Conservation (phyloP, 2,797 vertebrate species). For the Anguilla pacifica region DNA sequence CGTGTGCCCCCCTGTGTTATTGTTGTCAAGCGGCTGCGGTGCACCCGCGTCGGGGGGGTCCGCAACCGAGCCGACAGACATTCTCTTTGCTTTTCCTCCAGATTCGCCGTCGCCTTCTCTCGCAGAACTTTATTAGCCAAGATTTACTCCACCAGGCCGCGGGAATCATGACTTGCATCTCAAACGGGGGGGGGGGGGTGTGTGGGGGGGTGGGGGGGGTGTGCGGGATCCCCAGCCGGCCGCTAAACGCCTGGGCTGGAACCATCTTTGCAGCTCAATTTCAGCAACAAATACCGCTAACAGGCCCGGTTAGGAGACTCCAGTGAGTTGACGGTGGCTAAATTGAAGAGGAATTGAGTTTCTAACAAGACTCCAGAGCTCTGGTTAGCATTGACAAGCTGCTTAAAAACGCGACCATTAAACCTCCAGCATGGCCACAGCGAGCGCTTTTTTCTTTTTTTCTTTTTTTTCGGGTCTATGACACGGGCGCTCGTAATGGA, state of each 20-base stretch:
- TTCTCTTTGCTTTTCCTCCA: conserved; percentile 29
- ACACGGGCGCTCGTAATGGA: background rate
- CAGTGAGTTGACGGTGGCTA: conserved; percentile 43
- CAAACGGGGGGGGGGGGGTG: conserved; percentile 20
- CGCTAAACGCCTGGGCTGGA: conserved; percentile 44
- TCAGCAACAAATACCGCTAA: conserved; percentile 53
- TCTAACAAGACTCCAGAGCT: conserved; percentile 65
- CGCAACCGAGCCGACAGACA: conserved; percentile 39
- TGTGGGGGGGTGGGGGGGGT: background rate
- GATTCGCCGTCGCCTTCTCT: conserved; percentile 38
- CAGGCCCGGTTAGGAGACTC: conserved; percentile 46
- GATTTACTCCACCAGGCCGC: conserved; percentile 45
- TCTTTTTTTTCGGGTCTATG: conserved; percentile 27
- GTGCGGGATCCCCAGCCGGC: conserved; percentile 30
- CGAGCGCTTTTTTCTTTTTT: background rate
- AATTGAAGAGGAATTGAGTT: conserved; percentile 57
- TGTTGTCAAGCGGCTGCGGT: background rate
- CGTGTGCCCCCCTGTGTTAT: no score
- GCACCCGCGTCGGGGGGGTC: conserved; percentile 7
- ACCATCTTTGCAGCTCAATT: conserved; percentile 53
- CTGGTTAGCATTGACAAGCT: conserved; percentile 55
- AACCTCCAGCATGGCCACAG: conserved; percentile 41
- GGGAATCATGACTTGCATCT: conserved; percentile 51
- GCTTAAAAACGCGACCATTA: conserved; percentile 57
- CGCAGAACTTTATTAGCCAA: conserved; percentile 56